Percentiles rank a stretch among this genome's conserved stretches.
These are phyloP conservation scores for Tetramorium simillimum DNA, from an alignment of 1,140 invertebrate species.

Conservation along the genomic window DNA sequence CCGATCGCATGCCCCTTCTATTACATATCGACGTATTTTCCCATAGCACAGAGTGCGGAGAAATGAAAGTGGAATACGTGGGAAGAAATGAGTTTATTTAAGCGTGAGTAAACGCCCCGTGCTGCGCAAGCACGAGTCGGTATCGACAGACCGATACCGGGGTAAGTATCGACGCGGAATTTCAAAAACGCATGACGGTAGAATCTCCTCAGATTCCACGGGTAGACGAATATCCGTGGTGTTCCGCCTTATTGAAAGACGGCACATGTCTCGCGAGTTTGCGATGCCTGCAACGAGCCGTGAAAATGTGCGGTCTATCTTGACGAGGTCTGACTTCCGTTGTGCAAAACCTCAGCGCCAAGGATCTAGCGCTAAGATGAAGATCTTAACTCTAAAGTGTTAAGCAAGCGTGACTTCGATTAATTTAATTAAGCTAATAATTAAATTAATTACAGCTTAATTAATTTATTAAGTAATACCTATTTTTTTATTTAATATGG, in stretches of 20 bases:
- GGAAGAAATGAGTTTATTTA: constrained; percentile 52
- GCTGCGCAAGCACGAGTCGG: constrained; percentile 19
- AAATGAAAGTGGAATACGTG: constrained; percentile 11
- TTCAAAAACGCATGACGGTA: constrained; percentile 49
- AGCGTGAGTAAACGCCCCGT: constrained; percentile 29
- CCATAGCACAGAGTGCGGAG: not conserved
- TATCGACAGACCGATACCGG: constrained; percentile 31
- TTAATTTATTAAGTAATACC: not conserved
- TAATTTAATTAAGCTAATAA: not conserved
- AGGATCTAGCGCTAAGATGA: not conserved
- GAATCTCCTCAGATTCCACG: constrained; percentile 43
- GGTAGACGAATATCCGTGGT: constrained; percentile 32
- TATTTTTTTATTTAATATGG: not conserved
- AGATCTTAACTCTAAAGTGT: not conserved
- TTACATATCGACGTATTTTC: constrained; percentile 25
- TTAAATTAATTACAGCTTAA: not conserved
- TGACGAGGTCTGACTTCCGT: constrained; percentile 36
- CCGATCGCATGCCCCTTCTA: constrained; percentile 8
- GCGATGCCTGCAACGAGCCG: constrained; percentile 31
- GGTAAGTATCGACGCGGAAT: constrained; percentile 57
- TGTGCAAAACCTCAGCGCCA: not conserved
- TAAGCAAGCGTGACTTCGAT: not conserved
- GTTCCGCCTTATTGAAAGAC: constrained; percentile 47
- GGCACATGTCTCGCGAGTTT: constrained; percentile 45
- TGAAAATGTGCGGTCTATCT: not conserved